Evolutionary conservation across 2,888 invertebrate genomes (phyloP), one percentile per base, ranked within the genome.

Genomic region (Trimorus sp.): DNA sequence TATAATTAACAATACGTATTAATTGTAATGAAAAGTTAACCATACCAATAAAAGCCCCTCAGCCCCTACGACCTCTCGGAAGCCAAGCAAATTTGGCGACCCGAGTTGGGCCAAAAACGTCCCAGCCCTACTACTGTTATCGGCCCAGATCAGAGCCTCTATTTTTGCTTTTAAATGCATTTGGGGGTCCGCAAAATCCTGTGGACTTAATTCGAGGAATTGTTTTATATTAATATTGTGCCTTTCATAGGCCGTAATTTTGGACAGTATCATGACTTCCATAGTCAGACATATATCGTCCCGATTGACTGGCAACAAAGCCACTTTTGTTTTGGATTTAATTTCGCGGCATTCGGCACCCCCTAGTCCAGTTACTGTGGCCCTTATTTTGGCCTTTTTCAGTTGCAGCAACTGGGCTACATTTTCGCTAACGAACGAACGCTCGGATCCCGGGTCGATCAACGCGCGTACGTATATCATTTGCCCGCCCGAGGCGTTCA

Each of bases 401-500:
- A 26, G 36, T 54, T n/a, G 26, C 9, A 54, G 11, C 4, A n/a
- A 11, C 36, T 54, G 26, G 7, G 54, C 54, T 15, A 54, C 12
- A 26, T 54, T 54, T 54, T 54, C 54, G 16, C 11, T 54, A 1
- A 54, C n/a, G 9, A 54, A 54, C 4, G 54, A 54, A 1, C 54
- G 26, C 12, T 54, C 54, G 26, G 54, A 54, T 36, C 54, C 54
- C 8, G 54, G 54, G 36, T 54, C 54, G 6, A 54, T 54, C 36
- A 54, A 12, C 8, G 54, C 54, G 54, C 54, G 54, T n/a, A n/a
- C 9, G 5, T 12, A 5, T 7, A n/a, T 48, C 5, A 4, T 48
- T 9, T n/a, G 5, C 4, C 48, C 48, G 7, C 4, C 3, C n/a
- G 7, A 5, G 4, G 54, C 26, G 26, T 36, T 7, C 12, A 54